Conservation (phyloP, 1,140 invertebrate species). For the Listronotus oregonensis region DNA sequence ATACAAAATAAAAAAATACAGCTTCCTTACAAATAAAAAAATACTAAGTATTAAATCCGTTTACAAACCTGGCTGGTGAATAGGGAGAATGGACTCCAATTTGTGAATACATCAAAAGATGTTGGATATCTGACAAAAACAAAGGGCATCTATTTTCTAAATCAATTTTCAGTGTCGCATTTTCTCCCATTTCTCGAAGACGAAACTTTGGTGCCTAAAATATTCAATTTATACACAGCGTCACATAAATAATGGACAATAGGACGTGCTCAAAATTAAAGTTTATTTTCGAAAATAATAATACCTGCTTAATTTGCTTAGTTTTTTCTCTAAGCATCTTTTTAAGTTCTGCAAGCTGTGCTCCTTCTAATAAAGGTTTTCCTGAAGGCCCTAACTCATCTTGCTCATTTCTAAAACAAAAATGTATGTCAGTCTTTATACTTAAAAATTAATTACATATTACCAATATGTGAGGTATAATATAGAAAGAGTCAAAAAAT, state of each 20-base stretch:
- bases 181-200: constrained; percentile 65
- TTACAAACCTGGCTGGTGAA: constrained; percentile 56
- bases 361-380: constrained; percentile 54
- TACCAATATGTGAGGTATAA: too few relatives aligned
- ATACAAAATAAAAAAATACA: too few relatives aligned
- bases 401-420: constrained; percentile 14
- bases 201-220: constrained; percentile 60
- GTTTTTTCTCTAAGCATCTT: constrained; percentile 62
- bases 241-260: neutral
- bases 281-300: too few relatives aligned
- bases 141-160: constrained; percentile 70
- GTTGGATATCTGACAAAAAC: constrained; percentile 80
- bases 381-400: constrained; percentile 23
- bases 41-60: too few relatives aligned
- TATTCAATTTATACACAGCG: neutral
- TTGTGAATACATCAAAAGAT: constrained; percentile 78
- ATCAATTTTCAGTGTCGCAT: constrained; percentile 62
- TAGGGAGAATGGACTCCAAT: constrained; percentile 73
- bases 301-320: constrained; percentile 55
- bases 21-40: too few relatives aligned
- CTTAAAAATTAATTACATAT: too few relatives aligned
- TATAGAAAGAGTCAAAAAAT: too few relatives aligned
- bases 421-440: neutral
- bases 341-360: constrained; percentile 62
- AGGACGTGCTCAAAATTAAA: too few relatives aligned